Evolutionary conservation across 1,140 invertebrate genomes (phyloP), one percentile per base, ranked within the genome.

Genomic region (Drosophila triauraria): DNA sequence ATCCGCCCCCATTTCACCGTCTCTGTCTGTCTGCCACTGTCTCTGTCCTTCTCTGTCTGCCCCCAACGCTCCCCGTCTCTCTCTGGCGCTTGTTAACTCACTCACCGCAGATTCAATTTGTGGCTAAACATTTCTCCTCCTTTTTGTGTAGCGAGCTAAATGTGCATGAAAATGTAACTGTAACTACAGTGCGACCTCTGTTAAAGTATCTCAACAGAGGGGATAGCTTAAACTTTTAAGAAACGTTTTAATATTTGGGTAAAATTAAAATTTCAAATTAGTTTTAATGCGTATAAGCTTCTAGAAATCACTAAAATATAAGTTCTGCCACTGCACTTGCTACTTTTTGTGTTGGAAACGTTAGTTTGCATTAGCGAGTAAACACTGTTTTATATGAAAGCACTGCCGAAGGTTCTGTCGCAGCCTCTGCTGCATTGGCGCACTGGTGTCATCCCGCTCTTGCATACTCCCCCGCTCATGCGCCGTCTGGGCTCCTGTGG

Each of bases 161-260:
- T 91, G 91, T 90, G 90, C 90, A 91, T 91, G 80, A 91, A 91
- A 90, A 83, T 82, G 76, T 75, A 76, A 78, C 80, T 78, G 80
- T 75, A 82, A 78, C 82, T 63, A 77, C 71, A 75, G 78, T 46
- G 3, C 38, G 13, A 5, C 44, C 23, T 63, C 58, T 8, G 3
- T 20, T 1, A 8, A 3, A 1, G 27, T 17, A 25, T 40, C 40
- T 9, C 10, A 46, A 12, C 1, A 23, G 43, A 4, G 3, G 10
- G 9, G 0, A 47, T 13, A 7, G 12, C 20, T 12, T 23, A 46
- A 8, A 23, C 12, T 20, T 13, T n/a, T 5, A 47, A 23, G n/a
- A 44, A 27, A 30, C 5, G 9, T 20, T 5, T 20, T 47, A 13
- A 25, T 25, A 5, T 47, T 8, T 25, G 25, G 23, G 38, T 6